Evolutionary conservation across 2,888 invertebrate genomes (phyloP).

Genomic region (Phrixothrix hirtus): DNA sequence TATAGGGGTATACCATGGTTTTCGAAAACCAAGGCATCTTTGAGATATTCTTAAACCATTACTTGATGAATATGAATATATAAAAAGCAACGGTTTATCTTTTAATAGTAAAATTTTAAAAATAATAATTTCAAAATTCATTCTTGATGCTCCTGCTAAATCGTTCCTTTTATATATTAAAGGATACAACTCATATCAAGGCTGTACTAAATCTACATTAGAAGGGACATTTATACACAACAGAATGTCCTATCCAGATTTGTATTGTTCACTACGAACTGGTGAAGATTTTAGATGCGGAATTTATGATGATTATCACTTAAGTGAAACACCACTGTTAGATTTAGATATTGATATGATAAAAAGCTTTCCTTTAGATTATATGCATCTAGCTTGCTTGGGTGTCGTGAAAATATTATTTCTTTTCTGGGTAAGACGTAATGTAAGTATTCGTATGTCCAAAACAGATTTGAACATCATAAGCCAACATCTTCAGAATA

Average conservation of each 20-base stretch:
- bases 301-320: neutral
- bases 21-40: neutral
- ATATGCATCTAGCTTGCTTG: constrained; percentile 2
- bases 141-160: constrained; percentile 1
- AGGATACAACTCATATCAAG: constrained; percentile 1
- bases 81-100: neutral
- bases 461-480: constrained; percentile 2
- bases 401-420: constrained; percentile 2
- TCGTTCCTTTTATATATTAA: neutral
- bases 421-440: constrained; percentile 1
- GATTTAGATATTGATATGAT: neutral
- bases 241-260: constrained; percentile 1
- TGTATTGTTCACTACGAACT: neutral
- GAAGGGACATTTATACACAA: constrained; percentile 1
- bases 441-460: neutral
- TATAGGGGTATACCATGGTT: neutral
- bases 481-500: neutral
- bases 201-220: neutral
- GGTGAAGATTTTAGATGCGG: neutral
- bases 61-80: neutral
- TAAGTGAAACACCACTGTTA: neutral
- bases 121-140: neutral
- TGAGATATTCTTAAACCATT: neutral
- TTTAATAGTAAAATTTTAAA: neutral
- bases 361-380: constrained; percentile 1